Evolutionary conservation across 2,888 invertebrate genomes (phyloP), one percentile per base, ranked within the genome.

Genomic region (Mythimna albipuncta): DNA sequence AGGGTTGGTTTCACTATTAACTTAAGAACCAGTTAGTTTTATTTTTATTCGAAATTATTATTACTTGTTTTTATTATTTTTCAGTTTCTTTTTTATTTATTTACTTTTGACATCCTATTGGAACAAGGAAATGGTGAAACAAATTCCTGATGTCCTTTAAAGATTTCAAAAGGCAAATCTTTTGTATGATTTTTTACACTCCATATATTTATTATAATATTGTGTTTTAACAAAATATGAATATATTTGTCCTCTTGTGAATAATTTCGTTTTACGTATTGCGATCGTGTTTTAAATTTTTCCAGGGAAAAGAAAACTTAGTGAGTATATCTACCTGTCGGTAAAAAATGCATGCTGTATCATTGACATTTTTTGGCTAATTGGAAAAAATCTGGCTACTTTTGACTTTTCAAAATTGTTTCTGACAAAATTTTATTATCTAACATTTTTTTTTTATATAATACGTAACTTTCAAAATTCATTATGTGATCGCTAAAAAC

Each of bases 251-350:
- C 81, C 83, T 86, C 85, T 89, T 92, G 95, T 95, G 93, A 95
- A 93, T 95, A 95, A 95, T 94, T 85, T 88, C 87, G 85, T 92
- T 91, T 92, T 91, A 94, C 91, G 92, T 92, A 93, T 91, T 89
- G 91, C 89, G 91, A 88, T 91, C 90, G 89, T 94, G 90, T 93
- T 94, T 94, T 90, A 93, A 93, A 95, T 93, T 90, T 85, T 96
- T 96, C 76, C 96, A 96, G 96, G 96, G 96, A 81, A 96, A 94
- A 94, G 95, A 96, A 92, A 96, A 94, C 90, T 94, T 96, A 94
- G 96, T 96, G 93, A 96, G 96, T 96, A 96, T 93, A 73, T 80
- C 89, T 81, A 86, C 85, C 87, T 83, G 86, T 89, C 88, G 89
- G 94, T 94, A 93, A 94, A 94, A 89, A 89, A 63, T 89, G 94